A percentile compares a stretch with the other conserved stretches of the same genome.
phyloP scores from a whole-genome alignment of 2,888 invertebrate species.

The Petrophora chlorosata region DNA sequence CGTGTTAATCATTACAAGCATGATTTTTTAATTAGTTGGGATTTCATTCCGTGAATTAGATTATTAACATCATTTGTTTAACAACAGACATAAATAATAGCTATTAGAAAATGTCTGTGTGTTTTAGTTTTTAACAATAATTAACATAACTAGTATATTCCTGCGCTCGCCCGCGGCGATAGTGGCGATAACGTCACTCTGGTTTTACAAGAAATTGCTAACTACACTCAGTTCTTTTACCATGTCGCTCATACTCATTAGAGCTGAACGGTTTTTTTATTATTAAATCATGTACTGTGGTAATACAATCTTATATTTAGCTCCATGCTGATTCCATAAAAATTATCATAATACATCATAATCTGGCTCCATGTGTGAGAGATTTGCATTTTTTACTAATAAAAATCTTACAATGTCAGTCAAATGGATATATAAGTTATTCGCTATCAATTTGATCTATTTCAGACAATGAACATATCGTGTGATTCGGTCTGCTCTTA shows the following conservation, averaged over 20 bases:
- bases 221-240: slow-evolving; percentile 31
- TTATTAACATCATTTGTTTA: slow-evolving; percentile 61
- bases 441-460: slow-evolving; percentile 43
- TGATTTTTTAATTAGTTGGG: slow-evolving; percentile 54
- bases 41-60: not conserved
- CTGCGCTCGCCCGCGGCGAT: slow-evolving; percentile 31
- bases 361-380: slow-evolving; percentile 8
- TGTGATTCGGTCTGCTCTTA: slow-evolving; percentile 56
- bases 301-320: slow-evolving; percentile 9
- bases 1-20: not conserved
- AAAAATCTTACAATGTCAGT: slow-evolving; percentile 18
- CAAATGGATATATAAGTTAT: slow-evolving; percentile 34
- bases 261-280: slow-evolving; percentile 35
- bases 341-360: not conserved
- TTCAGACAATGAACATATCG: slow-evolving; percentile 56
- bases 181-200: slow-evolving; percentile 32
- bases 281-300: slow-evolving; percentile 7
- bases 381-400: slow-evolving; percentile 11
- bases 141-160: slow-evolving; percentile 38
- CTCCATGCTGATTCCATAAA: not conserved
- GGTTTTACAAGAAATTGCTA: slow-evolving; percentile 33
- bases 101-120: slow-evolving; percentile 10
- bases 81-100: slow-evolving; percentile 39
- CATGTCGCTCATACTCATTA: slow-evolving; percentile 36
- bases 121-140: slow-evolving; percentile 27